These are phyloP conservation scores for Nycticebus coucang DNA, from an alignment of 2,113 vertebrate species.

Conservation along the genomic window DNA sequence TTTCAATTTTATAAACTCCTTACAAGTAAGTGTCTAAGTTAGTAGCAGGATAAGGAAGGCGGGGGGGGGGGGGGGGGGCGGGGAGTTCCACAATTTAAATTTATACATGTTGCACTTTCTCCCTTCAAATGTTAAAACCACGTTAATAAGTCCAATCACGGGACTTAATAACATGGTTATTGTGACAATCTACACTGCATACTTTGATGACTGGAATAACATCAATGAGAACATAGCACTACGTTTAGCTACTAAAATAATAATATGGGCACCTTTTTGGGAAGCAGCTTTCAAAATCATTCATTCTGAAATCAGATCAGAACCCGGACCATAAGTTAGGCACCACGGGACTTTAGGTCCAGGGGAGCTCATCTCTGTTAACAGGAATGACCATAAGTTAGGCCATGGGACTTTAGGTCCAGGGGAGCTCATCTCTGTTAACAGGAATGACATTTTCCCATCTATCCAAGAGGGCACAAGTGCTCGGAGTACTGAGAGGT, in stretches of 20 bases:
- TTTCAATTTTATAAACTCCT: background rate
- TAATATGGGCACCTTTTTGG: background rate
- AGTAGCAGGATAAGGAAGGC: fast-evolving
- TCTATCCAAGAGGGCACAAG: background rate
- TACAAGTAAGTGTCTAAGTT: background rate
- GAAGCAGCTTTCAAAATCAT: background rate
- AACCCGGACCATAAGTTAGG: background rate
- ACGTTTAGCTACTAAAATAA: background rate
- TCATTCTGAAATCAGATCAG: background rate
- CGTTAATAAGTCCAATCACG: background rate
- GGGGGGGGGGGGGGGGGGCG: too few relatives aligned
- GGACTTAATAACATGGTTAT: too few relatives aligned
- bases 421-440: background rate
- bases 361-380: background rate
- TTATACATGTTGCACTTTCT: background rate
- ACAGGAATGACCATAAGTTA: background rate
- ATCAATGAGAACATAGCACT: background rate
- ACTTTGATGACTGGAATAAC: background rate
- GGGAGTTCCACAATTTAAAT: background rate
- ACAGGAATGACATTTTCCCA: background rate
- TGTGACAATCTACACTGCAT: background rate
- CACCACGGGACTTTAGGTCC: background rate
- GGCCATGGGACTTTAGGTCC: background rate
- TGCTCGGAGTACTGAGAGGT: fast-evolving
- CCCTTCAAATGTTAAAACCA: background rate